A percentile compares a stretch with the other conserved stretches of the same genome.
phyloP scores from a whole-genome alignment of 2,888 invertebrate species.

The Hyposoter didymator region DNA sequence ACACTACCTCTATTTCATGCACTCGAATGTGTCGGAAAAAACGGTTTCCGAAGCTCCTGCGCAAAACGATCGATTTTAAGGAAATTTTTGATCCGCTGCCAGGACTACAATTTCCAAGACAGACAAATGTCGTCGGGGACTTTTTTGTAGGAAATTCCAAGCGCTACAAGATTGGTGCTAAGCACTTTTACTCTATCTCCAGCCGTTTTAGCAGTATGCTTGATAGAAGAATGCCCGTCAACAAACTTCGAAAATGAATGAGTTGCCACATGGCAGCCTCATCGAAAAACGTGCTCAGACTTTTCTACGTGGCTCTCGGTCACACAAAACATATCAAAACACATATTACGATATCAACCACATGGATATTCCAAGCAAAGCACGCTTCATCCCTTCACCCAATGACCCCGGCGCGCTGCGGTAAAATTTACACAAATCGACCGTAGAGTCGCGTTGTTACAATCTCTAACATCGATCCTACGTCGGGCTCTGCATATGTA shows the following conservation, averaged over 20 bases:
- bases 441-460: constrained; percentile 44
- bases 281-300: neutral
- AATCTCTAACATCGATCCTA: constrained; percentile 50
- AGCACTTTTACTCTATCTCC: neutral
- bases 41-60: neutral
- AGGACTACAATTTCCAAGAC: neutral
- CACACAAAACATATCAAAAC: neutral
- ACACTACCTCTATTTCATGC: too few relatives aligned
- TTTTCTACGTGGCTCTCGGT: neutral
- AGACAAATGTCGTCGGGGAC: neutral
- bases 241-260: neutral
- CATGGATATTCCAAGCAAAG: neutral
- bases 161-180: neutral
- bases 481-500: constrained; percentile 13
- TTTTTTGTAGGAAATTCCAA: neutral
- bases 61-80: neutral
- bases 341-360: neutral
- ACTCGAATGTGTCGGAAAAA: neutral
- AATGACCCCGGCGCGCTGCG: constrained; percentile 58
- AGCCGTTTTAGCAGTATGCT: neutral
- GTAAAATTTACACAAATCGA: constrained; percentile 61
- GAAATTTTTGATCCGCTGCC: neutral
- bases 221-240: neutral
- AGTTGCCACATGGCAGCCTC: neutral
- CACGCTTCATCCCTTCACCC: constrained; percentile 22